phyloP scores from a whole-genome alignment of 2,113 vertebrate genomes.

The Ophthalmolycus amberensis region DNA sequence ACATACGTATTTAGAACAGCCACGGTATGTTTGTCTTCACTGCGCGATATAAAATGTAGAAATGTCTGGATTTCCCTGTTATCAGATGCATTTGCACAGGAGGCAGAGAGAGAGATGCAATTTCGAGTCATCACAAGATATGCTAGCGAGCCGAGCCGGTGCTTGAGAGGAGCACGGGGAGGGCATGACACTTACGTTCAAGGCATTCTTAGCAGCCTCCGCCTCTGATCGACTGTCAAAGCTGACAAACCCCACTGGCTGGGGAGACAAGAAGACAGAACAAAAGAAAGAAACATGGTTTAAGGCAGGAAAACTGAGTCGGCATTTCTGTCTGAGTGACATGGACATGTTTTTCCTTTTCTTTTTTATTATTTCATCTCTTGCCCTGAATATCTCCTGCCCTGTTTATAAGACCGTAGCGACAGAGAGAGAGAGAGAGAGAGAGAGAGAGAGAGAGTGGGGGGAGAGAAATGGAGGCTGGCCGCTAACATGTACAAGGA shows the following conservation, averaged over 20 bases:
- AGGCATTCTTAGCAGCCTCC: slow-evolving; percentile 95
- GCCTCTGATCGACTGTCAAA: slow-evolving; percentile 96
- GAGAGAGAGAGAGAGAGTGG: slow-evolving; percentile 12
- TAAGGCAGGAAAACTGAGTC: slow-evolving; percentile 78
- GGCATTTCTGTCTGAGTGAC: slow-evolving; percentile 80
- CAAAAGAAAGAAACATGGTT: slow-evolving; percentile 77
- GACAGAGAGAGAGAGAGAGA: slow-evolving; percentile 25
- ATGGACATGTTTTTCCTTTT: slow-evolving; percentile 66
- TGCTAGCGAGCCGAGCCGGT: slow-evolving; percentile 50
- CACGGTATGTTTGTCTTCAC: slow-evolving; percentile 1
- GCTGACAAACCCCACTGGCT: slow-evolving; percentile 99
- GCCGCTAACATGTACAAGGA: slow-evolving; percentile 56
- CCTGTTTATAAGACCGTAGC: slow-evolving; percentile 64
- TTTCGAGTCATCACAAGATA: slow-evolving; percentile 52
- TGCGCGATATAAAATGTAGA: not conserved
- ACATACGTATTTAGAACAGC: slow-evolving; percentile 16
- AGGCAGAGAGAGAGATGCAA: slow-evolving; percentile 25
- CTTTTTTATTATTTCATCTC: slow-evolving; percentile 34
- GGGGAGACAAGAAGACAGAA: slow-evolving; percentile 78
- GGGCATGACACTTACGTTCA: slow-evolving; percentile 90
- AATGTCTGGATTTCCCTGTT: slow-evolving; percentile 20
- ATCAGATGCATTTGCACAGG: slow-evolving; percentile 34
- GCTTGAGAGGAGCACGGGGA: slow-evolving; percentile 53
- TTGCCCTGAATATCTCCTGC: slow-evolving; percentile 17
- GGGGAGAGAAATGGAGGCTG: slow-evolving; percentile 33